phyloP scores from a whole-genome alignment of 35 echinoderm and acorn worm species.

The Ophiothrix spiculata region DNA sequence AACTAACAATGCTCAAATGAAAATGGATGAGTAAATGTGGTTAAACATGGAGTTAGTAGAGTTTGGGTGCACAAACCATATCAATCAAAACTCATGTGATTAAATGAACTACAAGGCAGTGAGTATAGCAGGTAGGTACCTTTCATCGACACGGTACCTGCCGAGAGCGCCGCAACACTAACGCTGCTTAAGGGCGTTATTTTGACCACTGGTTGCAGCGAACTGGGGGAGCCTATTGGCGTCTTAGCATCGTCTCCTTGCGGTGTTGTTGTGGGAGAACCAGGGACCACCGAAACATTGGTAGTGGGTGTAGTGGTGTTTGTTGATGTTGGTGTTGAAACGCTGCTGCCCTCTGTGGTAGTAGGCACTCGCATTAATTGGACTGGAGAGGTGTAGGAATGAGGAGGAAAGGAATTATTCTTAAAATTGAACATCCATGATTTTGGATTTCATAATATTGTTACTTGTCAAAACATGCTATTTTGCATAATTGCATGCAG shows the following conservation, averaged over 20 bases:
- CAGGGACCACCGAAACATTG: neutral
- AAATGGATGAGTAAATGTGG: no score
- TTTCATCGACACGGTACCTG: neutral
- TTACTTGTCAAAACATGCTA: no score
- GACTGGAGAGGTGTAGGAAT: neutral
- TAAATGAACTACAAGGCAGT: no score
- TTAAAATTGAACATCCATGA: no score
- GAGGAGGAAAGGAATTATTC: neutral
- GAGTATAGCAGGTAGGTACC: no score
- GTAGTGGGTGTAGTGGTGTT: neutral
- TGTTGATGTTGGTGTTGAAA: neutral
- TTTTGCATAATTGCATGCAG: no score
- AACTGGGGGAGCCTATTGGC: neutral
- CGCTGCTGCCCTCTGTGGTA: neutral
- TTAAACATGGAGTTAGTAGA: no score
- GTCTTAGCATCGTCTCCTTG: neutral
- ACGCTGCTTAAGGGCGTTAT: slow-evolving; percentile 30
- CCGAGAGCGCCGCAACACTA: slow-evolving; percentile 24
- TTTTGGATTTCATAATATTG: no score
- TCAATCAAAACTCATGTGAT: no score
- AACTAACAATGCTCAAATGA: no score
- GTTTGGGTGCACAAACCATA: no score
- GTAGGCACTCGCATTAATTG: neutral
- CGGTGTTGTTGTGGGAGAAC: neutral
- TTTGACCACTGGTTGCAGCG: slow-evolving; percentile 47